Evolutionary conservation across 2,888 invertebrate genomes (phyloP), one percentile per base, ranked within the genome.

Genomic region (Volucella inflata): DNA sequence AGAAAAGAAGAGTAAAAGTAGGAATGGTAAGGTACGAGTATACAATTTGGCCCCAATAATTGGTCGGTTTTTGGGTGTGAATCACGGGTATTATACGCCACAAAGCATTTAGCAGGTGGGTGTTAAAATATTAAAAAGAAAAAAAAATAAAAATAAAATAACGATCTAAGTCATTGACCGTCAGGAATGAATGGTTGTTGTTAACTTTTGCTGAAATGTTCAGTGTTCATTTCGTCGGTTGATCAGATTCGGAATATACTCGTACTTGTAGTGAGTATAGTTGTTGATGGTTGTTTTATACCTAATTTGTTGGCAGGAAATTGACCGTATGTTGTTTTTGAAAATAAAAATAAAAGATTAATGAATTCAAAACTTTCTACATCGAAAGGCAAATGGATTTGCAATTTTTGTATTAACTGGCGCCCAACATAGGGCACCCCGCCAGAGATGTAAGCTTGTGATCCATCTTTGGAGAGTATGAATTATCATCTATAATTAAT

Each of bases 101-200:
- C 30, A 78, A 48, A 70, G 10, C 48, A 46, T 74, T 80, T 80
- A 68, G 50, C 74, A 74, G 80, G 74, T 80, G 71, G 74, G 67
- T 80, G 80, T 80, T 74, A 62, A 68, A 38, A 46, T 68, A 57
- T 55, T 42, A 14, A 40, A 51, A 57, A 9, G 51, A 2, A 21
- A 21, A 21, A 21, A 21, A 21, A 21, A 21, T 2, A 21, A 21
- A 21, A 21, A 21, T 2, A 21, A 21, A 21, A 21, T 21, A 21
- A 21, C 59, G 17, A 57, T 11, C 50, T 9, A 74, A 60, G 80
- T 80, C 80, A 62, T 21, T 74, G 80, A 80, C 80, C 80, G 64
- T 17, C 11, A 6, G 48, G 44, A 50, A 51, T 60, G 12, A 30
- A 60, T 67, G 48, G 50, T 50, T 76, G n/a, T 51, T 46, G 36